phyloP scores from a whole-genome alignment of 1,140 invertebrate genomes.

The Ganaspis sp. region DNA sequence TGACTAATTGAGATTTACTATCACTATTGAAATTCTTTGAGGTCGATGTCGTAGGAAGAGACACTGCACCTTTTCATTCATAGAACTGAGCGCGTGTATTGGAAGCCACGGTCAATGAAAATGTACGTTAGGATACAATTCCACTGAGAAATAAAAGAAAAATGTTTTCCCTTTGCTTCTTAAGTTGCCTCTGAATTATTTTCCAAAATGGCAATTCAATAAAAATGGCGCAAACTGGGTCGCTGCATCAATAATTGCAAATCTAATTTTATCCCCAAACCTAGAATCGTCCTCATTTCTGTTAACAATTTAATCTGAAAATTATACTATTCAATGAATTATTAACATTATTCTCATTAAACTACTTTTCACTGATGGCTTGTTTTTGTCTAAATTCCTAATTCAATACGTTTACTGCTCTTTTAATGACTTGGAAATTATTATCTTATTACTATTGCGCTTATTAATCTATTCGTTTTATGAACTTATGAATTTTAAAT shows the following conservation, averaged over 20 bases:
- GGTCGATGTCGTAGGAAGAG: conserved; percentile 7
- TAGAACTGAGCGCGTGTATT: conserved; percentile 17
- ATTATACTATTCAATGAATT: background rate
- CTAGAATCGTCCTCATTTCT: background rate
- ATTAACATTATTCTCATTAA: background rate
- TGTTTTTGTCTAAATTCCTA: background rate
- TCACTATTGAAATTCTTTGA: background rate
- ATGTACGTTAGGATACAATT: background rate
- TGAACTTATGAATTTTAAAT: too few species aligned
- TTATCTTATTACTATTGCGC: too few species aligned
- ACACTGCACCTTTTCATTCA: conserved; percentile 27
- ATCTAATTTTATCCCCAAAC: background rate
- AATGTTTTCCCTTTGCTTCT: background rate
- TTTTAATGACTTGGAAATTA: too few species aligned
- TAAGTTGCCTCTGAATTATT: background rate
- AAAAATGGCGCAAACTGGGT: background rate
- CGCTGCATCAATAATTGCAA: background rate
- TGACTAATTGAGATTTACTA: background rate
- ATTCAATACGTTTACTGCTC: too few species aligned
- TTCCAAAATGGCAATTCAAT: background rate
- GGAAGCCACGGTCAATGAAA: conserved; percentile 18
- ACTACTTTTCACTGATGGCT: background rate
- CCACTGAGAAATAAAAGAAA: background rate
- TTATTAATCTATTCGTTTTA: too few species aligned
- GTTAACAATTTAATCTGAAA: background rate